phyloP scores from a whole-genome alignment of 2,888 invertebrate genomes.

The Scaptomyza caliginosa region DNA sequence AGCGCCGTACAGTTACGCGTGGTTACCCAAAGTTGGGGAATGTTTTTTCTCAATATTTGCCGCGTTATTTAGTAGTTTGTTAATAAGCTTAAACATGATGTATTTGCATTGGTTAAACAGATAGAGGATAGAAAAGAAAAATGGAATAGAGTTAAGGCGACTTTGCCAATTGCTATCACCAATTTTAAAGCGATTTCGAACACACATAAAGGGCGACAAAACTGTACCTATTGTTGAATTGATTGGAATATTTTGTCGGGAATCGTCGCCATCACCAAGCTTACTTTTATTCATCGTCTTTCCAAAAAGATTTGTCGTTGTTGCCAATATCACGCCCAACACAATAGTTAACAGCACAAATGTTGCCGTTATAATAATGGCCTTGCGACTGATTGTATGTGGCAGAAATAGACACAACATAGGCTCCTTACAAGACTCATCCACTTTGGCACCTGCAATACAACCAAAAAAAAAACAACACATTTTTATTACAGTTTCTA shows the following conservation, averaged over 20 bases:
- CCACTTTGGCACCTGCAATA: constrained; percentile 45
- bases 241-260: constrained; percentile 84
- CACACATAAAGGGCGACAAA: constrained; percentile 53
- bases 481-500: too few relatives aligned
- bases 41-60: neutral
- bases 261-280: constrained; percentile 83
- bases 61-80: constrained; percentile 12
- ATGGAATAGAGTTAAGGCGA: constrained; percentile 8
- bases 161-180: constrained; percentile 30
- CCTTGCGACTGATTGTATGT: constrained; percentile 57
- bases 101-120: constrained; percentile 9
- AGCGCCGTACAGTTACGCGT: constrained; percentile 20
- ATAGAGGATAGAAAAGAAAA: constrained; percentile 4
- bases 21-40: neutral
- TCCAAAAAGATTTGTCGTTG: constrained; percentile 65
- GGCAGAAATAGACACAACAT: constrained; percentile 60
- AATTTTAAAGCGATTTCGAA: constrained; percentile 33
- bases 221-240: constrained; percentile 84
- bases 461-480: too few relatives aligned
- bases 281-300: constrained; percentile 79
- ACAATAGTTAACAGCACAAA: constrained; percentile 64
- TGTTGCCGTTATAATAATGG: constrained; percentile 55
- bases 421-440: constrained; percentile 45
- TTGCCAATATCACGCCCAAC: constrained; percentile 64
- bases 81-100: constrained; percentile 5